These are phyloP conservation scores for Platypus cylindrus DNA, from an alignment of 2,888 invertebrate species.

Conservation along the genomic window DNA sequence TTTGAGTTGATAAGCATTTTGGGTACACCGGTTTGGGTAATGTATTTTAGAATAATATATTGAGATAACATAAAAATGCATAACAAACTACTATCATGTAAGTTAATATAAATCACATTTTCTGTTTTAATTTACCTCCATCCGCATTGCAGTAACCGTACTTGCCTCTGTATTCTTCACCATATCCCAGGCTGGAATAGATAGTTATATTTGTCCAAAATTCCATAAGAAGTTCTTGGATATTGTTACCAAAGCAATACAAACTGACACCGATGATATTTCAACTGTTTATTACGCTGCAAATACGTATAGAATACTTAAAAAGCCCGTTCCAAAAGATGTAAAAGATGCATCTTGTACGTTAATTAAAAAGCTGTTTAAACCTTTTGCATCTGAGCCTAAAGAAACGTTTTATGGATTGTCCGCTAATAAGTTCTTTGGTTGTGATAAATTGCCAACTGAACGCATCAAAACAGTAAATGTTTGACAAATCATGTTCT, in stretches of 20 bases:
- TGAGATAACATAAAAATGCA: conserved; percentile 15
- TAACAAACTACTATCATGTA: conserved; percentile 17
- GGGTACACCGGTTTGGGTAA: conserved; percentile 5
- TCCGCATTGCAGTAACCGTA: conserved; percentile 16
- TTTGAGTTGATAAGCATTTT: conserved; percentile 21
- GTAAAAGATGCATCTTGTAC: conserved; percentile 39
- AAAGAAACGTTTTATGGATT: conserved; percentile 25
- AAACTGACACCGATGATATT: conserved; percentile 40
- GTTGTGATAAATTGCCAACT: conserved; percentile 26
- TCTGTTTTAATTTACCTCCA: conserved; percentile 1
- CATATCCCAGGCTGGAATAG: conserved; percentile 27
- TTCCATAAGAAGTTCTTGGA: conserved; percentile 27
- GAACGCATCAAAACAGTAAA: conserved; percentile 37
- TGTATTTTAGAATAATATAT: conserved; percentile 10
- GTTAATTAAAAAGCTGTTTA: conserved; percentile 25
- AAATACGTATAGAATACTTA: conserved; percentile 56
- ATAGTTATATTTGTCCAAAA: conserved; percentile 29
- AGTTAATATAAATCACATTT: conserved; percentile 4
- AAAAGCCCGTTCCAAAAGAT: conserved; percentile 42
- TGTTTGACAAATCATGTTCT: background rate
- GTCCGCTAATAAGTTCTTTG: conserved; percentile 25
- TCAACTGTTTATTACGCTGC: conserved; percentile 59
- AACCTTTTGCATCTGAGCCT: conserved; percentile 18
- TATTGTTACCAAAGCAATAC: conserved; percentile 25
- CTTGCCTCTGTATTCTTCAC: conserved; percentile 13